Base-by-base conservation (phyloP, 2,113 vertebrate genomes). In the Sorex fumeus region DNA sequence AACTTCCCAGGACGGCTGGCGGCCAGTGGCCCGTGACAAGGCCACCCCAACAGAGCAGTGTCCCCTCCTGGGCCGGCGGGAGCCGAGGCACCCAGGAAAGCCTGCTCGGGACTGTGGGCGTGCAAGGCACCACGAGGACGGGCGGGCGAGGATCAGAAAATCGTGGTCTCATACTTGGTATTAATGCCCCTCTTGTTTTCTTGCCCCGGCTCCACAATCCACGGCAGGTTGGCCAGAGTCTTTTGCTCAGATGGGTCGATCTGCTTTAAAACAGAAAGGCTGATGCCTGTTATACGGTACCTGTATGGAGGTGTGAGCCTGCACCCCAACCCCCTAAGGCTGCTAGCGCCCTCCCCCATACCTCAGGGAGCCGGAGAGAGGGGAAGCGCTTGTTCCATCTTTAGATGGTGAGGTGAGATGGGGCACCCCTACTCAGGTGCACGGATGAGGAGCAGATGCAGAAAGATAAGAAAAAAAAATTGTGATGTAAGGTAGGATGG, bases 91-190 rank as follows among this genome's bases (percentile, higher is more conserved):
- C 97, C 97, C 98, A 98, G 98, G 97, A 98, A 98, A 98, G 98
- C 98, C 98, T 98, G 99, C 98, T 98, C 97, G 97, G 95, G 97
- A 98, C 98, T 96, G 98, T 97, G 96, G 97, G 97, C 97, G 97
- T 98, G 98, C 98, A 98, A 99, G 99, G 99, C 99, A 99, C 99
- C 99, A 98, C 99, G 98, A 97, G 97, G 97, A 98, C 64, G 64
- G 70, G 70, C 36, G 98, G 98, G 98, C 97, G 96, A 97, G 98
- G 98, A 99, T 99, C 99, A 99, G 99, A 99, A 99, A 99, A 99
- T 99, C 97, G 99, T 99, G 98, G 99, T 99, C 98, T 99, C 99
- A 98, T 99, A 99, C 99, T 99, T 99, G 99, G 99, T 99, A 99
- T 99, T 99, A 98, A 99, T 99, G 98, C 99, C 99, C 99, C 99